Evolutionary conservation across 92 coral and sea anemone genomes (phyloP), one percentile per base, ranked within the genome.

Genomic region (Pocillopora grandis): DNA sequence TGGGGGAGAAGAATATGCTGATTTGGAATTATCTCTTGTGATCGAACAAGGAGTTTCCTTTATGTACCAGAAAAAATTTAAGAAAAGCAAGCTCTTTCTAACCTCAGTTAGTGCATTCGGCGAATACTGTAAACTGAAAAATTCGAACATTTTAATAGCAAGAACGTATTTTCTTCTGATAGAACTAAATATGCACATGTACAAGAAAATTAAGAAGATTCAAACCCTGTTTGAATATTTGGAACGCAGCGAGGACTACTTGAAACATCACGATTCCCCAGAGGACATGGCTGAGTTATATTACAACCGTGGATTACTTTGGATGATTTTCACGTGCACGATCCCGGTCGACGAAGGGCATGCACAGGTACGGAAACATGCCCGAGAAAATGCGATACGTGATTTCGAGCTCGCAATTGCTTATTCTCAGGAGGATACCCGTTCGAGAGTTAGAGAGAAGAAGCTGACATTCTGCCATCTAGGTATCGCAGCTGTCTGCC

Each of bases 271-370:
- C 62, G 33, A 73, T 73, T 73, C 77, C 23, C 77, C 78, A 27
- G 78, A 74, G 78, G 78, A 74, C 63, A 19, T 31, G 63, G 78
- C 78, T 16, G 78, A 74, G 78, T 15, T 74, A 14, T 49, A 52
- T n/a, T 74, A 74, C 62, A 74, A 55, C n/a, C 56, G 56, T 52
- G 63, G 78, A 31, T 74, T 9, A 10, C 61, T 14, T 1, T 74
- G 78, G 78, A 9, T 49, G 78, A 42, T 35, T 52, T 2, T 20
- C 62, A 52, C 56, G 78, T 48, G 78, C 17, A 55, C 62, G 36
- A 74, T 74, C 33, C 62, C 78, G 62, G 78, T n/a, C 21, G 78
- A 49, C 59, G 63, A 55, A 10, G 56, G 78, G 18, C 31, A 19
- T 58, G 62, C 78, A 35, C 37, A 74, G 63, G 63, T 36, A 27